Conservation (phyloP, 2,113 vertebrate genomes). For the Syrmaticus mikado region DNA sequence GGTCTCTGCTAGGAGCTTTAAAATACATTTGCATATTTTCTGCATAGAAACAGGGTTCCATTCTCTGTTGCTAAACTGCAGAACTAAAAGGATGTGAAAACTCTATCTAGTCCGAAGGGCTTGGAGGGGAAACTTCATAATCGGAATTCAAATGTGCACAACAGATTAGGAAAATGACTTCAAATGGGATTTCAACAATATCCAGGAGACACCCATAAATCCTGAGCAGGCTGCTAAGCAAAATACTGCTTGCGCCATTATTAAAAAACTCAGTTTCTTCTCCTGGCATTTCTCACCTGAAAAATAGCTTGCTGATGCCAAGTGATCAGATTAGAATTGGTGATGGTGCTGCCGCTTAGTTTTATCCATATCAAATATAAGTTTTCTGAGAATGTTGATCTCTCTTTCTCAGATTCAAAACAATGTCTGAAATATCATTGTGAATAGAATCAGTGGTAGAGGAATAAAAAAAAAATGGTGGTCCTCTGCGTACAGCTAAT, state of each 20-base stretch:
- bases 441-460: neutral
- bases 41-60: constrained; percentile 56
- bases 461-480: neutral
- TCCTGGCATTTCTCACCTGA: neutral
- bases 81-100: constrained; percentile 69
- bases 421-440: neutral
- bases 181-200: neutral
- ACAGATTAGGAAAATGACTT: constrained; percentile 18
- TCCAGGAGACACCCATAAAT: neutral
- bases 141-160: constrained; percentile 42
- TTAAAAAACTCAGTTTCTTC: neutral
- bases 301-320: neutral
- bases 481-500: neutral
- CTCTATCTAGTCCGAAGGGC: constrained; percentile 26
- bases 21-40: constrained; percentile 66
- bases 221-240: neutral
- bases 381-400: neutral
- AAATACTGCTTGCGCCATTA: neutral
- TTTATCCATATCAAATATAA: neutral
- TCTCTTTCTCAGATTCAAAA: neutral
- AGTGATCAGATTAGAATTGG: neutral
- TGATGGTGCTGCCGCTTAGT: neutral
- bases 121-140: constrained; percentile 35
- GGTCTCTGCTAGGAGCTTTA: constrained; percentile 66
- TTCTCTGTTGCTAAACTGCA: constrained; percentile 50